Conservation (phyloP, 2,888 invertebrate species). For the Anodontia alba region DNA sequence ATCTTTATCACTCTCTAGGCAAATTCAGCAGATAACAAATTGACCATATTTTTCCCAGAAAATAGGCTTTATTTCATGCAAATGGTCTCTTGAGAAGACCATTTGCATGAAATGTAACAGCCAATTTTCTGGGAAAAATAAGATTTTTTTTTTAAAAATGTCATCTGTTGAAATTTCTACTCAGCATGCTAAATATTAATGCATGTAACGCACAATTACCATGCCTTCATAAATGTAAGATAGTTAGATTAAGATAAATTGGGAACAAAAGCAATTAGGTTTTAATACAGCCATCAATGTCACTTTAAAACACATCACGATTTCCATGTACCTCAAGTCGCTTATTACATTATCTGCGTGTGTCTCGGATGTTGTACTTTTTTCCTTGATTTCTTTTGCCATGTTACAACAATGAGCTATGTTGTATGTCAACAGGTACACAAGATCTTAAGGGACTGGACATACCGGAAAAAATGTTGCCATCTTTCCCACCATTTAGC, state of each 20-base stretch:
- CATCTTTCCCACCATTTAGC: no score
- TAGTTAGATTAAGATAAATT: constrained; percentile 12
- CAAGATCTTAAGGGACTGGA: neutral
- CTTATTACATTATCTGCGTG: neutral
- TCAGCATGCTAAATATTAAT: no score
- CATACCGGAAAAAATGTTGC: no score
- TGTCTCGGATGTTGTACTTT: constrained; percentile 7
- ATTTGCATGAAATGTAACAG: no score
- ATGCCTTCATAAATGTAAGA: constrained; percentile 9
- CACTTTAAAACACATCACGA: constrained; percentile 22
- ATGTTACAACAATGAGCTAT: neutral
- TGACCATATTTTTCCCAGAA: no score
- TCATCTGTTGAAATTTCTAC: no score
- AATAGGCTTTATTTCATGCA: no score
- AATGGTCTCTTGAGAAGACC: no score
- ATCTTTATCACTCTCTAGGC: no score
- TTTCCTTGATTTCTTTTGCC: neutral
- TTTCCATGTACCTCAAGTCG: constrained; percentile 10
- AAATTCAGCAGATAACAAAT: no score
- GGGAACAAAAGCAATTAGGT: constrained; percentile 4
- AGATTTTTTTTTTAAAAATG: no score
- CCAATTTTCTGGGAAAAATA: no score
- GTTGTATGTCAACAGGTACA: neutral
- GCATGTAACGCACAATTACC: neutral
- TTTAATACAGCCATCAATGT: constrained; percentile 21